Evolutionary conservation across 2,797 vertebrate species (phyloP), one percentile per base, ranked within the genome.

Genomic region (Spinus olivaceus): DNA sequence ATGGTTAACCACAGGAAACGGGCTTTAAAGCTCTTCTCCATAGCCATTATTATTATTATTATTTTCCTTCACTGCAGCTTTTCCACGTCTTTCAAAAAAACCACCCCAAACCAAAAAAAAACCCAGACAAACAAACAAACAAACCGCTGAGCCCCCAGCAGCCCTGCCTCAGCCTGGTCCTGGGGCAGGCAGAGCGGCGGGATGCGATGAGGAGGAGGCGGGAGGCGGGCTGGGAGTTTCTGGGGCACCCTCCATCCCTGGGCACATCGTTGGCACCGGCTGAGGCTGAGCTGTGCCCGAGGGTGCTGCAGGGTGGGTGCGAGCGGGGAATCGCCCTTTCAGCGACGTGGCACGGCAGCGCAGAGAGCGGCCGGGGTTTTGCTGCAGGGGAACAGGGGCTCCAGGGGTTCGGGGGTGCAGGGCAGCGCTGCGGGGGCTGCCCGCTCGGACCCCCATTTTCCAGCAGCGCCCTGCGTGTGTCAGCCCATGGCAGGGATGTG

Each of bases 1-100:
- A 73, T 64, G 94, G 94, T 81, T 93, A 81, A 90, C 90, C 90
- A 46, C 72, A 94, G 88, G 92, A 96, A 73, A 64, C 22, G 42
- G 54, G 93, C 77, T 95, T 83, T 69, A 71, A 71, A 87, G 84
- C 81, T 80, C 78, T 44, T 80, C 88, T 87, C 72, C 51, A 84
- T 82, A 74, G 25, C 71, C 56, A 42, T 69, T 67, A 53, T 30
- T 73, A 57, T 51, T 56, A 18, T 63, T 63, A 42, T 54, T 46
- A 22, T 32, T 4, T 61, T 11, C 3, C 32, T 65, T 76, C 64
- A 32, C 37, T 77, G n/a, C 30, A 73, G 70, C 51, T 77, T 90
- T 90, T 60, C 86, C 72, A 49, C 8, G 47, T 84, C n/a, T 22
- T 66, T 85, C 1, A 54, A 78, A 69, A 69, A 30, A 19, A 15